A percentile compares a stretch with the other conserved stretches of the same genome.
phyloP scores from a whole-genome alignment of 2,113 vertebrate species.

The Cranoglanis bouderius region DNA sequence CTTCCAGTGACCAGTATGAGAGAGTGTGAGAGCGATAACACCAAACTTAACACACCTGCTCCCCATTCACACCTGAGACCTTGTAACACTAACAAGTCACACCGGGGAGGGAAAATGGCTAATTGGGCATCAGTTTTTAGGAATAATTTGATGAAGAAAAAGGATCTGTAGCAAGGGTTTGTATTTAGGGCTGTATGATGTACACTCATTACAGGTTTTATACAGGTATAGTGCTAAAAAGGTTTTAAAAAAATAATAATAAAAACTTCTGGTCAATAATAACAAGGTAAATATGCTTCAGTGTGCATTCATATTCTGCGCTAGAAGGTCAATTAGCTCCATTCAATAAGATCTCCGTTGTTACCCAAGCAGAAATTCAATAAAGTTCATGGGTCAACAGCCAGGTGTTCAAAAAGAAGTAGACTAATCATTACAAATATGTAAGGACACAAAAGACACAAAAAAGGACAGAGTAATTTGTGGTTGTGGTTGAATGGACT shows the following conservation, averaged over 20 bases:
- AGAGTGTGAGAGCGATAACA: too few species aligned
- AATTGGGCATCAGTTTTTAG: not conserved
- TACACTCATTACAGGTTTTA: not conserved
- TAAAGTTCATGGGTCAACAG: conserved; percentile 31
- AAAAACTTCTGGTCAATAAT: not conserved
- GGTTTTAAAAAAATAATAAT: not conserved
- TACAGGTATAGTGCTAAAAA: not conserved
- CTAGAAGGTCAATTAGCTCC: conserved; percentile 13
- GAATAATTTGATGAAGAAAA: not conserved
- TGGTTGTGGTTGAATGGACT: not conserved
- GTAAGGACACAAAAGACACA: not conserved
- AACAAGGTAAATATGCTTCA: not conserved
- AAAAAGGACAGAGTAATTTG: not conserved
- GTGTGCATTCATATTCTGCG: not conserved
- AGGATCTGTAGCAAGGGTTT: too few species aligned
- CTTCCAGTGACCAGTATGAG: too few species aligned
- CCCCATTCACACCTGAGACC: too few species aligned
- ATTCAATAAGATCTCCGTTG: conserved; percentile 8
- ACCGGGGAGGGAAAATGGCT: too few species aligned
- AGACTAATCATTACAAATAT: conserved; percentile 22
- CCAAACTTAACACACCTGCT: too few species aligned
- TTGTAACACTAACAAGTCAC: too few species aligned
- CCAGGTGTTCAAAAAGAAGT: conserved; percentile 4
- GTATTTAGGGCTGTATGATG: not conserved
- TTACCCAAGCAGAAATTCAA: conserved; percentile 26